Base-by-base conservation (phyloP, 2,888 invertebrate genomes). In the Thymelicus acteon region DNA sequence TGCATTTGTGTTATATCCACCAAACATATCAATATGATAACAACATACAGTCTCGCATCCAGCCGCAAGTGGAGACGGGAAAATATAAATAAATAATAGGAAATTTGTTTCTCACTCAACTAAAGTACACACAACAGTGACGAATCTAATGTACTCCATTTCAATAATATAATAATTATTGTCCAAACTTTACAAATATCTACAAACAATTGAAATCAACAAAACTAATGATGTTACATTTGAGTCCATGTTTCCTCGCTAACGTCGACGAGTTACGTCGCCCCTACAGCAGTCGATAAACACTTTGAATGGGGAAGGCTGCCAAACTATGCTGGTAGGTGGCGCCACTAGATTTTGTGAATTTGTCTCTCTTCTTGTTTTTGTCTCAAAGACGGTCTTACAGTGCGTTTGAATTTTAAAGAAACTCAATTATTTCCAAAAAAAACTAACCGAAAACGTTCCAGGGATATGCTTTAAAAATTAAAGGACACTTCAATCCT, bases 181-280 rank as follows among this genome's bases (percentile, higher is more conserved):
- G 92, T 92, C 92, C 86, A 87, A 91, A 89, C 87, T 88, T 89
- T 89, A 90, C 90, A 88, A 79, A 87, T 90, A 90, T 88, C 89
- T 89, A 90, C 86, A 90, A 85, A 86, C 82, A 79, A 80, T 79
- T 74, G 75, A 81, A 84, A 80, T 75, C 77, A 82, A 85, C 79
- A 79, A 80, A 80, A 79, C 72, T 63, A 74, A 74, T 63, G 31
- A 75, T 72, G 71, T 74, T 76, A 76, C 62, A 62, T 78, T 79
- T 75, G 78, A 82, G 77, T 83, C 79, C 78, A 79, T 76, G 75
- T 76, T 79, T 68, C 73, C 76, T 79, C 76, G 72, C 75, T 75
- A 79, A 79, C 77, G 69, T 75, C 74, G 62, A 76, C 75, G 75
- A 75, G 77, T 77, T 74, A 78, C 77, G 71, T 71, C 77, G 75